Evolutionary conservation across 2,113 vertebrate genomes (phyloP), one percentile per base, ranked within the genome.

Genomic region (Rhea pennata): DNA sequence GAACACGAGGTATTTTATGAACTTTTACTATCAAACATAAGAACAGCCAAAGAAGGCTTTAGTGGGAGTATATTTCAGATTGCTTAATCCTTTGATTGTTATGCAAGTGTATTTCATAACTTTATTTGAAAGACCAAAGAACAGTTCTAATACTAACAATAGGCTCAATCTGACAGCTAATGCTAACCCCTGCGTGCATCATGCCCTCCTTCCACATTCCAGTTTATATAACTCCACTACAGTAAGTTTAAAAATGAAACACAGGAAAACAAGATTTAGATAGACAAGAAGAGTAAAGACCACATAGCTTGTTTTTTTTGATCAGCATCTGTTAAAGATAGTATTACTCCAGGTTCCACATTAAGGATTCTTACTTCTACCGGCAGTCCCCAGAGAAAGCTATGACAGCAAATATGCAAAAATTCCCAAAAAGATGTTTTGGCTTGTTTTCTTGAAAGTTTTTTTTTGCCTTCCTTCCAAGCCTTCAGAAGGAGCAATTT

Each of bases 81-180:
- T 97, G 92, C 95, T 95, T 96, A 96, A 97, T 93, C 76, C 54
- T 91, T 95, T 92, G 78, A 93, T 91, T 90, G 90, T 97, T 97
- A 96, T 96, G 97, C 95, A 97, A 97, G 95, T 92, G 46, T 72
- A 97, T 97, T 95, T 93, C 93, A 95, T 97, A 96, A 96, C 79
- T 84, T 92, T 94, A 95, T 88, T 96, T 95, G 94, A 96, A 75
- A 71, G 90, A 90, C 85, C 92, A 95, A 95, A 95, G 87, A 95
- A 91, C 92, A 94, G 87, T 92, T 95, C 92, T 92, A 92, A 73
- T 44, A 67, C 72, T 92, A 95, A 95, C 96, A 95, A 90, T 87
- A 56, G 93, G 70, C 84, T 84, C 89, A 76, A 92, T 79, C 89
- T 95, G 87, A 94, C 88, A 97, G 88, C 74, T 95, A 94, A 92